Evolutionary conservation across 2,888 invertebrate genomes (phyloP).

Genomic region (Hirtodrosophila cameraria): DNA sequence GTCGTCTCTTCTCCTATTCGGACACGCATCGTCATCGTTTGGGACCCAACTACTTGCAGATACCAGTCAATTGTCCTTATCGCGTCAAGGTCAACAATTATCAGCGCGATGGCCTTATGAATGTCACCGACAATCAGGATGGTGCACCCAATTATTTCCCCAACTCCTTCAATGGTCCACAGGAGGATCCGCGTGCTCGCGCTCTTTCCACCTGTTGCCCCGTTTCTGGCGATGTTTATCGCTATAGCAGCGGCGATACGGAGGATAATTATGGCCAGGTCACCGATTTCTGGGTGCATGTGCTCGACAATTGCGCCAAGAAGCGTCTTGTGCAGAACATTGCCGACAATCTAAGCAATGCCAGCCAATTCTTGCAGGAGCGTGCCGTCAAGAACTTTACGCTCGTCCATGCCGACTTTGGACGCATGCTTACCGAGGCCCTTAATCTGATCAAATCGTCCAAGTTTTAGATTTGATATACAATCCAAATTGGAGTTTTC

Average conservation of each 20-base stretch:
- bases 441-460: conserved; percentile 87
- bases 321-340: conserved; percentile 91
- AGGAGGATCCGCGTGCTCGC: conserved; percentile 88
- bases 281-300: conserved; percentile 91
- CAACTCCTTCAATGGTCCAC: conserved; percentile 96
- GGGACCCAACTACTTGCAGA: conserved; percentile 95
- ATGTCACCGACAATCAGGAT: conserved; percentile 90
- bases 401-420: conserved; percentile 92
- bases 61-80: conserved; percentile 98
- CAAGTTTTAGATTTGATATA: conserved; percentile 85
- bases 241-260: conserved; percentile 90
- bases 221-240: conserved; percentile 90
- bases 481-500: conserved; percentile 23
- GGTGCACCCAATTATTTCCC: conserved; percentile 98
- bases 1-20: conserved; percentile 93
- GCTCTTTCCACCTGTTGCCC: conserved; percentile 86
- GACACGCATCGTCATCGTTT: conserved; percentile 97
- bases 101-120: conserved; percentile 95
- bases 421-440: conserved; percentile 88
- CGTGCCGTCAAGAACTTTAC: conserved; percentile 93
- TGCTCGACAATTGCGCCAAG: conserved; percentile 90
- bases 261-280: conserved; percentile 97
- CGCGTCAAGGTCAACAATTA: conserved; percentile 89
- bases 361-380: conserved; percentile 94
- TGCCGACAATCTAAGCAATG: conserved; percentile 90